Percentiles rank a stretch among this genome's conserved stretches.
Evolutionary conservation across 2,113 vertebrate genomes (phyloP).

Genomic region (Mesoclemmys tuberculata): DNA sequence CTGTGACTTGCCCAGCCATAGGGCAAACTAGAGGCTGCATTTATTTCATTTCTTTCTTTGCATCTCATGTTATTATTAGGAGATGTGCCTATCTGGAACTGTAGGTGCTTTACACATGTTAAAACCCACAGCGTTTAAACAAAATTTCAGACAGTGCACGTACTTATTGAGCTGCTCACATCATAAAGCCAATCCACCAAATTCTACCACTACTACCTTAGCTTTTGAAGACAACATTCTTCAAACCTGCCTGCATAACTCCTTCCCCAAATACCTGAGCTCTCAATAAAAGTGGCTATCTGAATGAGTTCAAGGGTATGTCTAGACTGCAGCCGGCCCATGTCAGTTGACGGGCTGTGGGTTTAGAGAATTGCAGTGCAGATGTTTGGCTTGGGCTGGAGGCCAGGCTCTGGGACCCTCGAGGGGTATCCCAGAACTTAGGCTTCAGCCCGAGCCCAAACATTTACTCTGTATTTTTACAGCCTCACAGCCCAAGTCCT

Average conservation of each 20-base stretch:
- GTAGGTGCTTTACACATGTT: neutral
- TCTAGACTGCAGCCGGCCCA: neutral
- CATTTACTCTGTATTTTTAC: neutral
- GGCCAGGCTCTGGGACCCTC: neutral
- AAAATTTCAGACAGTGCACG: neutral
- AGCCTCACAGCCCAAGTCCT: neutral
- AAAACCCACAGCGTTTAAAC: neutral
- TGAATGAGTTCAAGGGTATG: neutral
- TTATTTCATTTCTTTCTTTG: conserved; percentile 33
- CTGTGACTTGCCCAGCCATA: neutral
- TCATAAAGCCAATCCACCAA: neutral
- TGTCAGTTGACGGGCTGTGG: neutral
- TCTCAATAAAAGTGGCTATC: neutral
- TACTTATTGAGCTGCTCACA: neutral
- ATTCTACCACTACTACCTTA: neutral
- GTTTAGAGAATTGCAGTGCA: neutral
- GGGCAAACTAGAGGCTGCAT: conserved; percentile 20
- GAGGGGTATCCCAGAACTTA: neutral
- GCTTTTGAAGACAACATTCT: neutral
- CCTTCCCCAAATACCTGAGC: neutral
- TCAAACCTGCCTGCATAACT: neutral
- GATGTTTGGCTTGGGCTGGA: neutral
- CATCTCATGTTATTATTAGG: conserved; percentile 18
- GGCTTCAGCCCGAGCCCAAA: neutral
- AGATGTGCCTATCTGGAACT: neutral